Evolutionary conservation across 2,888 invertebrate species (phyloP).

Genomic region (Synergus japonicus): DNA sequence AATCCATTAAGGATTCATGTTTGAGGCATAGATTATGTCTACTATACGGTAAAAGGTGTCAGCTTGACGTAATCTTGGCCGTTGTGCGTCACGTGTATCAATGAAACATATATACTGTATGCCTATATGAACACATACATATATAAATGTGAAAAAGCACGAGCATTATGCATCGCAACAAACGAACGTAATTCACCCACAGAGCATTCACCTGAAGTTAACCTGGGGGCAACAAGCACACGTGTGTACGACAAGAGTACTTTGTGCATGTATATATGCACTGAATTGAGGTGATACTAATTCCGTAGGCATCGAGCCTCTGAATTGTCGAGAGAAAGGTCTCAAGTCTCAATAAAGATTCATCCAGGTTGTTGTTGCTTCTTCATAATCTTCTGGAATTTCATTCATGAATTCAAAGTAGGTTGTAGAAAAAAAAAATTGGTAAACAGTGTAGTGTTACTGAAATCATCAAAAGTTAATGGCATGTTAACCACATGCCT

Average conservation of each 20-base stretch:
- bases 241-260: background rate
- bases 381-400: background rate
- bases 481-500: too few relatives aligned
- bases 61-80: constrained; percentile 30
- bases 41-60: constrained; percentile 19
- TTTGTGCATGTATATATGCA: background rate
- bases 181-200: constrained; percentile 10
- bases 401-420: background rate
- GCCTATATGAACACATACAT: background rate
- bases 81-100: constrained; percentile 18
- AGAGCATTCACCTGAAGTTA: constrained; percentile 38
- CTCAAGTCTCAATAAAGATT: background rate
- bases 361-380: background rate
- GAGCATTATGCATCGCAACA: constrained; percentile 25
- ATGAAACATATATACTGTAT: constrained; percentile 13
- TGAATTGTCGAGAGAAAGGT: background rate
- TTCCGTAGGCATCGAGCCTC: background rate
- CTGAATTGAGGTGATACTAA: background rate
- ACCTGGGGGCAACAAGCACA: constrained; percentile 28
- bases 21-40: constrained; percentile 19
- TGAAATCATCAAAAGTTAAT: too few relatives aligned
- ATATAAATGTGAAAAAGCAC: constrained; percentile 29
- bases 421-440: too few relatives aligned
- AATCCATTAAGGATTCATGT: constrained; percentile 24
- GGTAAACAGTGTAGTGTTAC: too few relatives aligned